phyloP scores from a whole-genome alignment of 2,888 invertebrate genomes.

The Nomada goodeniana region DNA sequence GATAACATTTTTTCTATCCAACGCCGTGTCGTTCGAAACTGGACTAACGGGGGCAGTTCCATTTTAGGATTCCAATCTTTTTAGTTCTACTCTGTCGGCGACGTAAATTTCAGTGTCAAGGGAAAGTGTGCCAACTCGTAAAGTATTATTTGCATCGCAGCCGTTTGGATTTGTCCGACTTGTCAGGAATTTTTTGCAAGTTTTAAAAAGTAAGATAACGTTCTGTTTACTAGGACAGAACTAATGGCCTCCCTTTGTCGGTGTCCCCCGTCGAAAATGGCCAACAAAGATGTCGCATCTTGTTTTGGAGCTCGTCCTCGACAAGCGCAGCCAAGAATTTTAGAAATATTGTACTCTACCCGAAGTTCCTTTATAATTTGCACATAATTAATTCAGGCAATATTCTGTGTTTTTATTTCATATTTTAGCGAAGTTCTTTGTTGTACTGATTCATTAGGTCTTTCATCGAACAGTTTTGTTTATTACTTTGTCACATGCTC shows the following conservation, averaged over 20 bases:
- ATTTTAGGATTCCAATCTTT: background rate
- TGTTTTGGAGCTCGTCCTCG: background rate
- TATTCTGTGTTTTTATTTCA: background rate
- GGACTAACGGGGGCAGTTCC: too few relatives aligned
- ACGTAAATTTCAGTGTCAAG: slow-evolving; percentile 28
- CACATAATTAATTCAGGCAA: background rate
- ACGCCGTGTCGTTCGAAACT: too few relatives aligned
- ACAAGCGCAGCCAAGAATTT: background rate
- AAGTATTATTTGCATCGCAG: slow-evolving; percentile 23
- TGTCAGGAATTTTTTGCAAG: background rate
- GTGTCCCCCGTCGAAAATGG: slow-evolving; percentile 14
- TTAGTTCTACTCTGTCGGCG: background rate
- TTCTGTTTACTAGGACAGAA: slow-evolving; percentile 1
- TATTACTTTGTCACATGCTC: background rate
- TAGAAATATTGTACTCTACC: background rate
- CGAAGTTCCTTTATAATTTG: background rate
- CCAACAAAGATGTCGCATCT: background rate
- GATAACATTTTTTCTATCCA: too few relatives aligned
- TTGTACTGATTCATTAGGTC: background rate
- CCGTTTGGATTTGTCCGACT: background rate
- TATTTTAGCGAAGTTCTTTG: background rate
- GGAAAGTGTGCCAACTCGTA: background rate
- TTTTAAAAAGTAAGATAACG: background rate
- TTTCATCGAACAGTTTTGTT: background rate
- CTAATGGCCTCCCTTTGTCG: slow-evolving; percentile 37